These are phyloP conservation scores for Cydia strobilella DNA, from an alignment of 1,140 invertebrate genomes.

Conservation along the genomic window DNA sequence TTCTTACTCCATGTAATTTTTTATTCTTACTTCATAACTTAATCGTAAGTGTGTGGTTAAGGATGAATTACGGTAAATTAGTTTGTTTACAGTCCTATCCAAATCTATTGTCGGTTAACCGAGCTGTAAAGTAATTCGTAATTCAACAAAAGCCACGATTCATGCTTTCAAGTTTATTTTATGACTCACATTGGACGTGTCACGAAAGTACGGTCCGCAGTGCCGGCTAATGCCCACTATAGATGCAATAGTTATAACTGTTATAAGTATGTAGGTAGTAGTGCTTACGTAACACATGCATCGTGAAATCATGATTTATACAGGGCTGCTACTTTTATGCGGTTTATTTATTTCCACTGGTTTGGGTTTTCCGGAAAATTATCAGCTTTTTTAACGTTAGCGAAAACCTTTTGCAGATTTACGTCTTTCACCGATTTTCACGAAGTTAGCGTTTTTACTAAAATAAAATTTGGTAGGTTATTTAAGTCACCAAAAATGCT, in stretches of 20 bases:
- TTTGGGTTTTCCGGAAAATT: neutral
- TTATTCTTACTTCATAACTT: too few relatives aligned
- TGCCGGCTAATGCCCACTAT: neutral
- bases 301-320: neutral
- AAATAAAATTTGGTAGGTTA: neutral
- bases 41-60: too few relatives aligned
- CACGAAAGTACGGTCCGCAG: neutral
- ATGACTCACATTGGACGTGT: neutral
- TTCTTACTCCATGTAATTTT: too few relatives aligned
- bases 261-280: neutral
- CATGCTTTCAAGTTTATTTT: neutral
- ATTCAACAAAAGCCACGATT: neutral
- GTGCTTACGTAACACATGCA: constrained; percentile 1
- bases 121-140: constrained; percentile 8
- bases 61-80: too few relatives aligned
- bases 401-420: neutral
- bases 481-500: too few relatives aligned
- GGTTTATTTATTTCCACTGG: neutral
- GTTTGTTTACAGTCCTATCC: too few relatives aligned
- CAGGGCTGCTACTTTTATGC: neutral
- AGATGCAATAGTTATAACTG: too few relatives aligned
- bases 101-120: neutral
- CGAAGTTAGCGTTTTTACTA: neutral
- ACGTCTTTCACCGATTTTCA: neutral
- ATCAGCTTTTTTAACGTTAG: neutral